These are phyloP conservation scores for Sclerodermus sp. DNA, from an alignment of 2,888 invertebrate genomes.

Conservation along the genomic window DNA sequence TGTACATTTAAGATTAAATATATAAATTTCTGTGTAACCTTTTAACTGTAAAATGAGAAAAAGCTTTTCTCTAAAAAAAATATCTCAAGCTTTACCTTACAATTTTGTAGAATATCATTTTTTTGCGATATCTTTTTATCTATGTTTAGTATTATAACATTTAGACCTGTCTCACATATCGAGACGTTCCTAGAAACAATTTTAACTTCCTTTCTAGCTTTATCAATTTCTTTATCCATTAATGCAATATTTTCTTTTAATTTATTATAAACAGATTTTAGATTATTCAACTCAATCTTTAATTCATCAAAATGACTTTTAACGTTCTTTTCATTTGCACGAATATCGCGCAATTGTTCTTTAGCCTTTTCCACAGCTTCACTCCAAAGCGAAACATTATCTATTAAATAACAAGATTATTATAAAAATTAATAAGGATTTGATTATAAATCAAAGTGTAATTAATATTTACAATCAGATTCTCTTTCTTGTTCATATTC, in stretches of 20 bases:
- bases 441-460: neutral
- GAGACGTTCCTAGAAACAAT: conserved; percentile 81
- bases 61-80: neutral
- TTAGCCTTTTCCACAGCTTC: no score
- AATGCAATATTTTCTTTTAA: conserved; percentile 73
- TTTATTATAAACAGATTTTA: conserved; percentile 71
- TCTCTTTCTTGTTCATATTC: conserved; percentile 90
- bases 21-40: no score
- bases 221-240: conserved; percentile 76
- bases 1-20: conserved; percentile 2
- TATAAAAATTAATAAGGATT: neutral
- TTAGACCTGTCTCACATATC: conserved; percentile 74
- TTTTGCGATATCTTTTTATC: conserved; percentile 84
- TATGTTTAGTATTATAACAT: conserved; percentile 75
- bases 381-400: neutral
- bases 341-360: no score
- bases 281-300: conserved; percentile 73
- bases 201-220: conserved; percentile 72
- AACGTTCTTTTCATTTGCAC: no score
- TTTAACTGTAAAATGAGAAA: neutral
- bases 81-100: conserved; percentile 68
- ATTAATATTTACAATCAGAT: conserved; percentile 69
- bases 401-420: neutral
- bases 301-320: no score
- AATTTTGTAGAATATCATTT: conserved; percentile 83